Conservation (phyloP, 2,797 vertebrate genomes). For the Eremophila alpestris region DNA sequence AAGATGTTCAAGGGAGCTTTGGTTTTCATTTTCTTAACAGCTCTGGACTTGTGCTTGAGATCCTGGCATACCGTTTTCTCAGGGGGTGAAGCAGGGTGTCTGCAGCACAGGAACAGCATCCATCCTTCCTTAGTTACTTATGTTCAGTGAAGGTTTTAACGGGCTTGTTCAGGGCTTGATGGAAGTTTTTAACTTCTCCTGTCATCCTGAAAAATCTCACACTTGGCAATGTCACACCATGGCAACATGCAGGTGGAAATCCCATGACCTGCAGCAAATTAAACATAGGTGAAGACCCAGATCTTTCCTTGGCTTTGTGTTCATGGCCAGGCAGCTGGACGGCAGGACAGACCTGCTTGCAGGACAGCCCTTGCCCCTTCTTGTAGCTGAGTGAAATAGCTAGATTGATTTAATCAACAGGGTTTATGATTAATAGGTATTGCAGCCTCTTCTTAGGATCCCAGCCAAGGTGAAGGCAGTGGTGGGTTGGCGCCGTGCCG, state of each 20-base stretch:
- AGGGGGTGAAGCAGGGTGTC: not conserved
- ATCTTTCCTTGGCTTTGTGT: not conserved
- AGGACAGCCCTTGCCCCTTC: not conserved
- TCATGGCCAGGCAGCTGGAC: not conserved
- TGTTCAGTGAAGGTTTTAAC: not conserved
- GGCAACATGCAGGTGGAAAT: not conserved
- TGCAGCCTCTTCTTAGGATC: not conserved
- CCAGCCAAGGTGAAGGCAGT: not conserved
- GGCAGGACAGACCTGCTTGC: not conserved
- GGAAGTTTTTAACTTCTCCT: not conserved
- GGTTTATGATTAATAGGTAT: not conserved
- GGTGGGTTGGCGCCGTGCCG: not conserved
- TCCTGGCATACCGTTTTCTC: not conserved
- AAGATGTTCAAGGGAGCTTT: not conserved
- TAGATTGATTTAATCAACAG: not conserved
- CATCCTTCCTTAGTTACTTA: not conserved
- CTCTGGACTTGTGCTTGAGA: not conserved
- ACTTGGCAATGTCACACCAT: not conserved
- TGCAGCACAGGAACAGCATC: not conserved
- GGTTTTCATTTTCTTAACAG: slow-evolving; percentile 15
- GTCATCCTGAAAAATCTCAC: not conserved
- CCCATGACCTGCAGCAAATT: not conserved
- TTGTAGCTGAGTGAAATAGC: not conserved
- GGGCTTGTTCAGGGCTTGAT: not conserved
- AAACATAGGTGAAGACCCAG: not conserved